phyloP scores from a whole-genome alignment of 2,797 vertebrate species.

The Acanthurus tractus region DNA sequence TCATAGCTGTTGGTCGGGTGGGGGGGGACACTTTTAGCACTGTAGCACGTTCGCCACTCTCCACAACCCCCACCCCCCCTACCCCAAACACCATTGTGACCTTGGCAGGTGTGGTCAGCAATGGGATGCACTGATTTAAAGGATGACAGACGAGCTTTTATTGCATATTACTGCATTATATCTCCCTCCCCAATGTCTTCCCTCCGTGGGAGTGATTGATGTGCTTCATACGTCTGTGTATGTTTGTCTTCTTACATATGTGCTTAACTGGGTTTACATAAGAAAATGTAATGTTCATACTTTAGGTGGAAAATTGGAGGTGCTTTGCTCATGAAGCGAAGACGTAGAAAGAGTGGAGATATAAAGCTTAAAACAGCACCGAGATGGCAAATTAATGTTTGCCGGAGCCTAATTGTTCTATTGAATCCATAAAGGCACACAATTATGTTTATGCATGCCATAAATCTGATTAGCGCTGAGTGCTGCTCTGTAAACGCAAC shows the following conservation, averaged over 20 bases:
- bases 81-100: slow-evolving; percentile 49
- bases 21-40: slow-evolving; percentile 16
- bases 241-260: slow-evolving; percentile 7
- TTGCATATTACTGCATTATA: slow-evolving; percentile 20
- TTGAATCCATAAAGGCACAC: slow-evolving; percentile 71
- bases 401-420: slow-evolving; percentile 72
- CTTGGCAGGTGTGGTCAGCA: slow-evolving; percentile 58
- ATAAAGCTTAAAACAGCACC: neutral
- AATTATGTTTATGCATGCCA: slow-evolving; percentile 70
- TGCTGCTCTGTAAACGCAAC: slow-evolving; percentile 43
- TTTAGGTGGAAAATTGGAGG: neutral
- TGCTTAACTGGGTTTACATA: neutral
- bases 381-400: slow-evolving; percentile 60
- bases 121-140: slow-evolving; percentile 49
- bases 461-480: slow-evolving; percentile 78
- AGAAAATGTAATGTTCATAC: slow-evolving; percentile 12
- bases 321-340: neutral
- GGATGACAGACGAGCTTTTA: slow-evolving; percentile 51
- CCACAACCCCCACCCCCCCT: neutral
- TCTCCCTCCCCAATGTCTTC: slow-evolving; percentile 6
- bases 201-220: slow-evolving; percentile 7
- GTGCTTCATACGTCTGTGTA: slow-evolving; percentile 2
- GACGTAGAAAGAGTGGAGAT: neutral
- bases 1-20: slow-evolving; percentile 51
- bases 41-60: neutral